Percentiles rank a stretch among this genome's conserved stretches.
Evolutionary conservation across 30 jellyfish, hydroid and myxozoan genomes (phyloP).

Genomic region (Cassiopea andromeda): DNA sequence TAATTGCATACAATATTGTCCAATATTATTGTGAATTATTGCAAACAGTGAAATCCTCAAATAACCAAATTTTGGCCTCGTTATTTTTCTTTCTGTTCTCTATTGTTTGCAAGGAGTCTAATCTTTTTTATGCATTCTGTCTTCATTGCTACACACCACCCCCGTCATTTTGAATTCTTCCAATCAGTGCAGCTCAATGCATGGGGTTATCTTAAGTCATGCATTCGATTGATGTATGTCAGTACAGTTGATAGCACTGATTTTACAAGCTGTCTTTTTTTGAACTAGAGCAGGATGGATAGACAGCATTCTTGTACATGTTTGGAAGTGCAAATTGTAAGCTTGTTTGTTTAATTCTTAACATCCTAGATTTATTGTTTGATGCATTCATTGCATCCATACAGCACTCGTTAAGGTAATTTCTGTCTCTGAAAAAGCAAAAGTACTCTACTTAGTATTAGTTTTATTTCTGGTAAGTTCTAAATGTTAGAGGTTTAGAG

Average conservation of each 20-base stretch:
- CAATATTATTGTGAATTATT: too few species aligned
- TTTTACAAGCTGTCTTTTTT: constrained; percentile 28
- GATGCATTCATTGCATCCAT: constrained; percentile 6
- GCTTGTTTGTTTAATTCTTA: constrained; percentile 10
- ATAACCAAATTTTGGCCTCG: too few species aligned
- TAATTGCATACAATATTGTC: too few species aligned
- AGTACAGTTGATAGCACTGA: constrained; percentile 27
- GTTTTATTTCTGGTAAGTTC: too few species aligned
- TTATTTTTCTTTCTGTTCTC: background rate
- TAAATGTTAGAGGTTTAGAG: too few species aligned
- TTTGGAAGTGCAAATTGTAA: constrained; percentile 49
- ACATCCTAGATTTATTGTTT: constrained; percentile 8
- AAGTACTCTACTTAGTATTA: too few species aligned
- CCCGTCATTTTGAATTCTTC: constrained; percentile 8
- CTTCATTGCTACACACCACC: background rate
- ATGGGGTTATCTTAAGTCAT: background rate
- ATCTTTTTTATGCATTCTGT: background rate
- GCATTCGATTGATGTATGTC: constrained; percentile 2
- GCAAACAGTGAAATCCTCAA: too few species aligned
- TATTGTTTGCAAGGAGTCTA: background rate
- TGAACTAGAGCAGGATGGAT: constrained; percentile 29
- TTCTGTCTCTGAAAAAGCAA: too few species aligned
- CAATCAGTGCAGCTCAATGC: background rate
- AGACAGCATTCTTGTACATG: constrained; percentile 48
- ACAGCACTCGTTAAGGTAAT: background rate